Base-by-base conservation (phyloP, 2,797 vertebrate species). In the Uromys caudimaculatus region DNA sequence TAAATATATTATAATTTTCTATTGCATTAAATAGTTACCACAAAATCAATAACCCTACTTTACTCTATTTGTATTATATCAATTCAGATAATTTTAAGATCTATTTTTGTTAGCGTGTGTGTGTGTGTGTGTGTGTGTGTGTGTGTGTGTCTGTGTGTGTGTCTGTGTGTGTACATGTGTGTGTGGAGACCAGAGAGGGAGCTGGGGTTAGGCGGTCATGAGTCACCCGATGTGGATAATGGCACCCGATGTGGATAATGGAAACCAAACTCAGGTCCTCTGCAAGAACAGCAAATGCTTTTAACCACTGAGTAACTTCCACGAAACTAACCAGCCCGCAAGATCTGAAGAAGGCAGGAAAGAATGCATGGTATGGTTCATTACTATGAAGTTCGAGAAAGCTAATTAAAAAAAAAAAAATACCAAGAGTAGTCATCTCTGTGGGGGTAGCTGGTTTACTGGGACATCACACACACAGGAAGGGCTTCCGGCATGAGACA, bases 361-460 rank as follows among this genome's bases (percentile, higher is more conserved):
- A 83, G 24, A 93, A 1, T 24, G 19, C 4, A 44, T 44, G 12
- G 10, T 50, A 35, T 71, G 86, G 73, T 67, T 76, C 69, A 89
- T 71, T 88, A 93, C 67, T 52, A 71, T 44, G 7, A 77, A 50
- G 10, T 71, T 91, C 44, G 50, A 95, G 62, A 91, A 97, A 94
- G 85, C 41, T 73, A 77, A 96, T 24, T 54, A 10, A 89, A 13
- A 11, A 41, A 81, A 81, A 77, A 56, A 52, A 44, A 44, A 44
- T 3, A 44, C 47, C 14, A 81, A 86, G 91, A 90, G 5, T 17
- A 6, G 38, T 67, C 41, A 79, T 6, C 16, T 52, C 90, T 27
- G 10, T 17, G 9, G 23, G 69, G 4, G 5, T 41, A 14, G 6
- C 17, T 44, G 6, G 19, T 52, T 95, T 84, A 54, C 14, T 3